Evolutionary conservation across 2,797 vertebrate species (phyloP).

Genomic region (Carapus acus): DNA sequence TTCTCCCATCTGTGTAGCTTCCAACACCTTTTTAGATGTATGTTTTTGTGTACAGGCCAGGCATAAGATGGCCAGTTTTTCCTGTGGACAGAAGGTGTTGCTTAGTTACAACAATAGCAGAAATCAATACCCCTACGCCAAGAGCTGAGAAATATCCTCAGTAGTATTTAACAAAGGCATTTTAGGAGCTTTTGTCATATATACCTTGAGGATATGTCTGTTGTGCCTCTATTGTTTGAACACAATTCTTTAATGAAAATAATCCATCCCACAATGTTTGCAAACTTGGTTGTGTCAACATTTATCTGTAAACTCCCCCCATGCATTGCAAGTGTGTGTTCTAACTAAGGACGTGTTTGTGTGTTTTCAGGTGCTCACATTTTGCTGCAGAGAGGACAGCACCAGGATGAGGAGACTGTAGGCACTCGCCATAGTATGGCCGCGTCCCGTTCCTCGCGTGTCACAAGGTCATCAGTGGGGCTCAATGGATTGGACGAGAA

Average conservation of each 20-base stretch:
- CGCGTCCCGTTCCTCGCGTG: conserved; percentile 98
- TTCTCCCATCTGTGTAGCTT: conserved; percentile 14
- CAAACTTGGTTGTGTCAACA: not conserved
- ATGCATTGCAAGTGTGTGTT: conserved; percentile 5
- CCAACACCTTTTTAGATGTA: conserved; percentile 13
- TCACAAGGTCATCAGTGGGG: conserved; percentile 99
- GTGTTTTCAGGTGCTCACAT: conserved; percentile 68
- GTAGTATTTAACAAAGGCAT: conserved; percentile 41
- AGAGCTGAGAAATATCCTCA: conserved; percentile 44
- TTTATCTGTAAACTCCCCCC: conserved; percentile 10
- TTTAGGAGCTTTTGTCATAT: conserved; percentile 27
- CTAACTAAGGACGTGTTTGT: conserved; percentile 32
- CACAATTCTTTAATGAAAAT: conserved; percentile 5
- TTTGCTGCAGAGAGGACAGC: conserved; percentile 85
- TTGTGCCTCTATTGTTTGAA: conserved; percentile 25
- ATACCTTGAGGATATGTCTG: conserved; percentile 4
- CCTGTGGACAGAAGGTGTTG: conserved; percentile 47
- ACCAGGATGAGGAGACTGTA: conserved; percentile 95
- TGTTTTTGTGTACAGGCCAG: conserved; percentile 21
- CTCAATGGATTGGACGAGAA: conserved; percentile 99
- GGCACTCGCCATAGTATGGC: conserved; percentile 98
- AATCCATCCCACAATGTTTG: not conserved
- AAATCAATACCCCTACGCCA: conserved; percentile 53
- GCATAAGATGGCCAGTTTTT: conserved; percentile 32
- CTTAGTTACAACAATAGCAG: conserved; percentile 52